A percentile compares a stretch with the other conserved stretches of the same genome.
Evolutionary conservation across 2,113 vertebrate species (phyloP).

Genomic region (Hydrolagus affinis): DNA sequence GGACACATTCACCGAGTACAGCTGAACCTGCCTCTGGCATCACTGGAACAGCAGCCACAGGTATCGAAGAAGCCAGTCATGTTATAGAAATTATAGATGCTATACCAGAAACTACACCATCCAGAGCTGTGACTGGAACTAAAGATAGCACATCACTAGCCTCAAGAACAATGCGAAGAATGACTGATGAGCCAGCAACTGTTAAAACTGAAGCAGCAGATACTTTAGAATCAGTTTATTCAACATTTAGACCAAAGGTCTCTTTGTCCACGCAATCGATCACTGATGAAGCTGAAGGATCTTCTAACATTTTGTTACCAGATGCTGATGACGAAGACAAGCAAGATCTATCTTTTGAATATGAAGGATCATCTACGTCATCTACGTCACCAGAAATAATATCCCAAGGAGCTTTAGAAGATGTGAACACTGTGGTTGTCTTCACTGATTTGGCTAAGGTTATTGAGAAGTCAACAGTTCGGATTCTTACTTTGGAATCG

Average conservation of each 20-base stretch:
- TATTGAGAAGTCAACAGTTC: constrained; percentile 12
- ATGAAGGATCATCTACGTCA: background rate
- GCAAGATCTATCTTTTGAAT: background rate
- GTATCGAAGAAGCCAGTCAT: background rate
- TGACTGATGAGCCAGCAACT: background rate
- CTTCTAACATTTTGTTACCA: background rate
- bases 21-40: background rate
- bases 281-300: background rate
- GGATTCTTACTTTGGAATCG: background rate
- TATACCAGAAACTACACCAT: background rate
- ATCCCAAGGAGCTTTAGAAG: background rate
- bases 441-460: background rate
- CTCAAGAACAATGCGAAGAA: background rate
- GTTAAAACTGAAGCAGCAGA: background rate
- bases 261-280: background rate
- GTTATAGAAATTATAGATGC: background rate
- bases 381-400: background rate
- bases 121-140: background rate
- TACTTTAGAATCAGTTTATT: background rate
- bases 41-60: background rate
- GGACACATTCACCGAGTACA: background rate
- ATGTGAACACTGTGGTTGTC: background rate
- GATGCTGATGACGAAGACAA: background rate
- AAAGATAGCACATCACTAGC: background rate
- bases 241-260: background rate